These are phyloP conservation scores for Pinctada fucata DNA, from an alignment of 2,888 invertebrate species.

Conservation along the genomic window DNA sequence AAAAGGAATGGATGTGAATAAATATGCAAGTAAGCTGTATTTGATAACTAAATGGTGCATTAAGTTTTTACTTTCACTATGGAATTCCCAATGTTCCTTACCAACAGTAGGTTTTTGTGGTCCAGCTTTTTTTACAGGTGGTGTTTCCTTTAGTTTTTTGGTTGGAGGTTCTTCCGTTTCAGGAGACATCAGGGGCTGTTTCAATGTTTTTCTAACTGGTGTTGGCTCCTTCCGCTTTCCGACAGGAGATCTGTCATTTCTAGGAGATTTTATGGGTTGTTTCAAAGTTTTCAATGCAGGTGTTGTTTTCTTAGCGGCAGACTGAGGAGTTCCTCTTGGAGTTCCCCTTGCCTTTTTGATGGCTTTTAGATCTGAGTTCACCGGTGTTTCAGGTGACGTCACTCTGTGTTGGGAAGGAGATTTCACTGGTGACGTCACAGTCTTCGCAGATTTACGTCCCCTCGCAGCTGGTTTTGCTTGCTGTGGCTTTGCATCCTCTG, in stretches of 20 bases:
- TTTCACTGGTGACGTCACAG: not conserved
- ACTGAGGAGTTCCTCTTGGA: conserved; percentile 13
- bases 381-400: too few relatives aligned
- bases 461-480: not conserved
- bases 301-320: not conserved
- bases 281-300: conserved; percentile 6
- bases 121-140: conserved; percentile 16
- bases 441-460: not conserved
- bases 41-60: too few relatives aligned
- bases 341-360: conserved; percentile 5
- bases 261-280: conserved; percentile 4
- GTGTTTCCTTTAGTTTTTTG: conserved; percentile 24
- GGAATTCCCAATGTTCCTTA: too few relatives aligned
- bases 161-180: not conserved
- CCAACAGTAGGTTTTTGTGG: not conserved
- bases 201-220: not conserved
- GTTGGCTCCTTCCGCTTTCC: not conserved
- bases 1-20: too few relatives aligned
- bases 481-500: not conserved
- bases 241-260: not conserved
- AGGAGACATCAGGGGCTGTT: not conserved
- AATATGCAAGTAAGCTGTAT: too few relatives aligned
- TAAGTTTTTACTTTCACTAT: too few relatives aligned
- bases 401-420: too few relatives aligned
- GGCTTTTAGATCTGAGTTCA: too few relatives aligned